Evolutionary conservation across 2,113 vertebrate genomes (phyloP), one percentile per base, ranked within the genome.

Genomic region (Cyanoliseus patagonus): DNA sequence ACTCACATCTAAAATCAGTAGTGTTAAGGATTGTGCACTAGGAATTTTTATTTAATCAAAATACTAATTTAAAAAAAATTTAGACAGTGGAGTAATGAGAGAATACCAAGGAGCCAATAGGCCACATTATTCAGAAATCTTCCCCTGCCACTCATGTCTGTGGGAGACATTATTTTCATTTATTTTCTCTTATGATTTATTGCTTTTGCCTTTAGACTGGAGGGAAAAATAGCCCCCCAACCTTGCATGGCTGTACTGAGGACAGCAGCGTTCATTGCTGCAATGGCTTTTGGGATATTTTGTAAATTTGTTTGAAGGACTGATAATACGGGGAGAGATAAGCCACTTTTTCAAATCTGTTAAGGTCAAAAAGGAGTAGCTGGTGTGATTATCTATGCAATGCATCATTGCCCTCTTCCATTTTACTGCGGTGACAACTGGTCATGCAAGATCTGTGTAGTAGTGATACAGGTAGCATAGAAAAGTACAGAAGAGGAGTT

Each of bases 31-130:
- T 30, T 84, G 52, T 90, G 75, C 86, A 69, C 31, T 81, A 91
- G 74, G 94, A 96, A 90, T 90, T 96, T 94, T 88, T 94, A 96
- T 95, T 97, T 96, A 91, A 97, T 95, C 78, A 97, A 95, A 96
- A 93, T 88, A 83, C 28, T 53, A 63, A 62, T 77, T 91, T 63
- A 3, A 81, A 86, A 88, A 37, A 51, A 52, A 70, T 5, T 61
- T 41, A 77, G 64, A 31, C 14, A 51, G 62, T 72, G 27, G 78
- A 92, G 52, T 95, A 93, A 82, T 79, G 86, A 80, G 27, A 92
- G 31, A 86, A 69, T 46, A 70, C 33, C 49, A 69, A 95, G 42
- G n/a, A 91, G 35, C 11, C 83, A 95, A 67, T 11, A 86, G 64
- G 31, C 27, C 61, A 37, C 68, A 90, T 89, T 8, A 49, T 91